Evolutionary conservation across 2,113 vertebrate species (phyloP), one percentile per base, ranked within the genome.

Genomic region (Anthoscopus minutus): DNA sequence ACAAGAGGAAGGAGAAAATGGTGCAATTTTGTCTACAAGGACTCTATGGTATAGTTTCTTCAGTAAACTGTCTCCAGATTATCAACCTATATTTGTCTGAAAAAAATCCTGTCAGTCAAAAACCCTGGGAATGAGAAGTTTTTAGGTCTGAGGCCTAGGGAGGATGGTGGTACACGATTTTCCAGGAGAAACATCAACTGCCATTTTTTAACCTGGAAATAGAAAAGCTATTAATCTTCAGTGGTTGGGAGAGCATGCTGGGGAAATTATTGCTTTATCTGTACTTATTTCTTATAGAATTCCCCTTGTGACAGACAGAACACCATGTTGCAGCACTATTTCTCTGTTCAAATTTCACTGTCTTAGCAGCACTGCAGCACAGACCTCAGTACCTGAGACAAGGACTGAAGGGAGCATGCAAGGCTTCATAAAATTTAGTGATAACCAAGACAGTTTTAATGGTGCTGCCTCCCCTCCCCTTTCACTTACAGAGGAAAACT

Each of bases 391-490:
- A 47, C 9, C 6, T 58, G 20, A 61, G 30, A 73, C 8, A 47
- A 65, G 21, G 15, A 64, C 30, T 45, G 38, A 74, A 51, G 11
- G 8, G 14, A 78, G 4, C 7, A 60, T 38, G 7, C 8, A 56
- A 51, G 8, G 2, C 1, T 50, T 67, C 38, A 38, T 42, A 66
- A 67, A 78, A 54, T 45, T 74, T 35, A 71, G 19, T 10, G 17
- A 61, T 51, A 64, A 81, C 7, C 40, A 38, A 66, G 44, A 25
- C 13, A 31, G 54, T 56, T 37, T 45, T 54, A 54, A 37, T 60
- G 65, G 47, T 31, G 13, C 1, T 82, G 4, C 10, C 4, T 82
- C 22, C 35, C 7, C 13, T 3, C 1, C 4, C 7, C 9, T 2
- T 77, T 66, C 12, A 44, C n/a, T 57, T 77, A 45, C 10, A 60